Evolutionary conservation across 2,113 vertebrate genomes (phyloP), one percentile per base, ranked within the genome.

Genomic region (Orcinus orca): DNA sequence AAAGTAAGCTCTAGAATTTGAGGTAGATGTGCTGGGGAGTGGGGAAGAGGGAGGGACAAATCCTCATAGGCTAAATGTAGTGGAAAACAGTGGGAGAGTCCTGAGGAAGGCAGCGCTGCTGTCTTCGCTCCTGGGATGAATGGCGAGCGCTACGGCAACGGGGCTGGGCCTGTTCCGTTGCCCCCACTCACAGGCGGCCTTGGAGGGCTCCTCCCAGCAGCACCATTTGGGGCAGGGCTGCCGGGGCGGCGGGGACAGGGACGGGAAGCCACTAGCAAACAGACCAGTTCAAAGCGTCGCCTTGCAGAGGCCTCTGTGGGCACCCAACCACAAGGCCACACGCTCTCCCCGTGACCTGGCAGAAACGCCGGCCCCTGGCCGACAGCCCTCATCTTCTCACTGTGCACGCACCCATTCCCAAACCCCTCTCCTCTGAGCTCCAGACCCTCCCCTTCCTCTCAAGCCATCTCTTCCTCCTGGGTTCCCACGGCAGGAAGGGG

Each of bases 1-100:
- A 95, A 93, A 91, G 88, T 44, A 90, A 97, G 77, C 53, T 97
- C 95, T 88, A 88, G 89, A 58, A 82, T 96, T 76, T 47, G 26
- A 97, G 80, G 76, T 90, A 92, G 68, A 88, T 10, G 58, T n/a
- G 67, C 15, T 55, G 50, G 1, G 63, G 62, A 29, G 26, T 2
- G 26, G 67, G 86, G 2, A 8, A 21, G 7, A 58, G 55, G 55
- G 6, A 84, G 60, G 77, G 68, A 29, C 62, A 76, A 29, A 58
- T 12, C 68, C 82, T 95, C 38, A 11, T 0, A 41, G 0, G 6
- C 62, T 67, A 95, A 87, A 95, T 79, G 67, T 7, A 95, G 65
- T 44, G 73, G n/a, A 97, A 96, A 31, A 89, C 44, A 41, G 41
- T 41, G 47, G 44, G 83, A 91, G 96, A 33, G 70, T 33, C 92